phyloP scores from a whole-genome alignment of 2,888 invertebrate species.

The Thera obeliscata region DNA sequence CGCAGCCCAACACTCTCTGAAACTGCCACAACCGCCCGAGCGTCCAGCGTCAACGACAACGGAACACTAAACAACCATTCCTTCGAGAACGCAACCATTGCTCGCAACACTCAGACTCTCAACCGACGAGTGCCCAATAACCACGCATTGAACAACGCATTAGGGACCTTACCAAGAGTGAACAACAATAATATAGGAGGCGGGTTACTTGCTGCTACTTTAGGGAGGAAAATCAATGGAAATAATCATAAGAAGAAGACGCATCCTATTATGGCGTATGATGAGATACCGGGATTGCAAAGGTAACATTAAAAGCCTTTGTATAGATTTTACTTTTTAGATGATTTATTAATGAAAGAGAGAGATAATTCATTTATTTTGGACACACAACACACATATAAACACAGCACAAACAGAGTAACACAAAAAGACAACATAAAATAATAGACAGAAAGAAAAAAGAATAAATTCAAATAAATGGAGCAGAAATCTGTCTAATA shows the following conservation, averaged over 20 bases:
- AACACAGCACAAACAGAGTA: no score
- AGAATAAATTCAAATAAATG: no score
- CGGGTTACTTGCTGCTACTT: constrained; percentile 68
- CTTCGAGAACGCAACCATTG: constrained; percentile 64
- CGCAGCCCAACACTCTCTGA: constrained; percentile 93
- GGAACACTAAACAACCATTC: constrained; percentile 67
- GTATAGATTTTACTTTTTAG: no score
- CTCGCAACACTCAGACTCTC: constrained; percentile 74
- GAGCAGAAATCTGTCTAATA: no score
- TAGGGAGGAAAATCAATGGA: constrained; percentile 81
- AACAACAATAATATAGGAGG: constrained; percentile 67
- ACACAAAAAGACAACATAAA: no score
- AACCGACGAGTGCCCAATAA: constrained; percentile 68
- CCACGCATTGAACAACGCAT: constrained; percentile 74
- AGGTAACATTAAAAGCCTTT: constrained; percentile 52
- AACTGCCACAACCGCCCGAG: constrained; percentile 92
- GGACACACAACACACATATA: no score
- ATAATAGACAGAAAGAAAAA: no score
- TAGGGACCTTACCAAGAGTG: constrained; percentile 76
- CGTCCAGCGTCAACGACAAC: constrained; percentile 87
- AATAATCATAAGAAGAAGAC: constrained; percentile 82
- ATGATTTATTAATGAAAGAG: no score
- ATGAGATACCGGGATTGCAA: constrained; percentile 85
- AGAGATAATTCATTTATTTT: no score
- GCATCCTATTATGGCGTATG: constrained; percentile 83